These are phyloP conservation scores for Arothron firmamentum DNA, from an alignment of 2,113 vertebrate species.

Conservation along the genomic window DNA sequence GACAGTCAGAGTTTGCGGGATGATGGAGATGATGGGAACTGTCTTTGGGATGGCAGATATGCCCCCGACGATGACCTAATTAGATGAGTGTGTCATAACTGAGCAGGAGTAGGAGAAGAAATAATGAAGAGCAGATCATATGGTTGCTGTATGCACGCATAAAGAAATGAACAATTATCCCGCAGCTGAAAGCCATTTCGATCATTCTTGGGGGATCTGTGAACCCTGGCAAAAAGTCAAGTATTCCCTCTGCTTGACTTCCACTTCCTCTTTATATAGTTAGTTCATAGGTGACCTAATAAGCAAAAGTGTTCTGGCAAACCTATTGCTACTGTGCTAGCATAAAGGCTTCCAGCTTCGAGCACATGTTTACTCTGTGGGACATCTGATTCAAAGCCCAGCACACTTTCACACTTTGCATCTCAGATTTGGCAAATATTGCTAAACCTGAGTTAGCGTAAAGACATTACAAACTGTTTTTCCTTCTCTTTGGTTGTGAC, in stretches of 20 bases:
- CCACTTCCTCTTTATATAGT: constrained; percentile 13
- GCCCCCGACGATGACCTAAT: constrained; percentile 62
- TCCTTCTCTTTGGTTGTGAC: constrained; percentile 14
- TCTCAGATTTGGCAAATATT: constrained; percentile 46
- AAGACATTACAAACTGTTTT: not conserved
- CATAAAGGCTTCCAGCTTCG: constrained; percentile 39
- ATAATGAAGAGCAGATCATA: no score
- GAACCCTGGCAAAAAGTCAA: not conserved
- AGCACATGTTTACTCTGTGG: constrained; percentile 52
- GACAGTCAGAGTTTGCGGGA: constrained; percentile 54
- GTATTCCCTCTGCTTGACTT: not conserved
- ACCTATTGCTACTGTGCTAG: constrained; percentile 22
- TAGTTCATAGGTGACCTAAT: constrained; percentile 4
- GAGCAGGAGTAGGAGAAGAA: no score
- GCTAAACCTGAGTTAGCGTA: constrained; percentile 5
- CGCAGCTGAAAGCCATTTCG: not conserved
- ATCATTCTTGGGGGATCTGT: not conserved
- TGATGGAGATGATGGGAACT: constrained; percentile 46
- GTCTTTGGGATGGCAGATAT: constrained; percentile 49
- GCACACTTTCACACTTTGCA: constrained; percentile 42
- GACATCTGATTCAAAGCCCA: constrained; percentile 53
- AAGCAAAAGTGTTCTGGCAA: constrained; percentile 1
- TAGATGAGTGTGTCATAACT: constrained; percentile 36
- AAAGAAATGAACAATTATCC: not conserved
- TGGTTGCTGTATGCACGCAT: no score